These are phyloP conservation scores for Microcebus jonahi DNA, from an alignment of 2,113 vertebrate genomes.

Conservation along the genomic window DNA sequence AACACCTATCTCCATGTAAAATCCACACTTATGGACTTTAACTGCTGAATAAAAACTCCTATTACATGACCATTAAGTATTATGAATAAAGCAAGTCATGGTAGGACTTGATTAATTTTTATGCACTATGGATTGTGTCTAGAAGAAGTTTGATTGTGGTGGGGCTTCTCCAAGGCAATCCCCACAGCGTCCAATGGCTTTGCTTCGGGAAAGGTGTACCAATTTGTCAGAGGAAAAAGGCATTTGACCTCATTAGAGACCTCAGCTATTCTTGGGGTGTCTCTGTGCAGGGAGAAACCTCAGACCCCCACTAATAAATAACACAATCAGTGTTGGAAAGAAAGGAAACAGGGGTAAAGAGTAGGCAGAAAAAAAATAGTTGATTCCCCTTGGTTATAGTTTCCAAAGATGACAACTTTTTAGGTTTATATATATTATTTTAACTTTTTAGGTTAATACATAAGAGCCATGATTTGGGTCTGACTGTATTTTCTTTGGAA, in stretches of 20 bases:
- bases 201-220: background rate
- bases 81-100: conserved; percentile 91
- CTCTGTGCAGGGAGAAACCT: background rate
- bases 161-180: conserved; percentile 32
- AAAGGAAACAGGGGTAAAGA: background rate
- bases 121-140: conserved; percentile 86
- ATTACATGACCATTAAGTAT: conserved; percentile 93
- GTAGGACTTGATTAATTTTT: conserved; percentile 91
- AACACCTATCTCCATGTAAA: conserved; percentile 90
- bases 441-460: background rate
- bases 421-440: conserved; percentile 9
- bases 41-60: conserved; percentile 92
- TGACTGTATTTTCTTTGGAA: background rate
- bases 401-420: conserved; percentile 17
- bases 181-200: background rate
- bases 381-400: background rate
- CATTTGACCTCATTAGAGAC: background rate
- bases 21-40: conserved; percentile 91
- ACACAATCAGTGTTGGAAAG: background rate
- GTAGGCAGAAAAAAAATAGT: background rate
- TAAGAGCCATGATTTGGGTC: background rate
- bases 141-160: conserved; percentile 80
- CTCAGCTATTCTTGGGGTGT: background rate
- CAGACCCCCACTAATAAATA: background rate
- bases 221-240: background rate